Evolutionary conservation across 2,888 invertebrate species (phyloP).

Genomic region (Uloborus plumipes): DNA sequence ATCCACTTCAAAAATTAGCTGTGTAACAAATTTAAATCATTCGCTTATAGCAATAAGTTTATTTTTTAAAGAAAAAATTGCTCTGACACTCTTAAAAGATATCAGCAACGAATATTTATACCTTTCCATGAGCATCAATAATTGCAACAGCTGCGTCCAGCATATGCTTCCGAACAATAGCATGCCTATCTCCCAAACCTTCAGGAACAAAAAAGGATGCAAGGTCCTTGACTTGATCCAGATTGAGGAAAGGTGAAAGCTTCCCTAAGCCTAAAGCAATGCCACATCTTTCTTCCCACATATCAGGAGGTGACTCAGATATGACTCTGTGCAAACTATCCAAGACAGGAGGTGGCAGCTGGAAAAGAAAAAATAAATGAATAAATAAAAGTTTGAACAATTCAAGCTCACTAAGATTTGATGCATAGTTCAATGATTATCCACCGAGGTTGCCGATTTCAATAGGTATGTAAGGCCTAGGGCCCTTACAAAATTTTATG

Average conservation of each 20-base stretch:
- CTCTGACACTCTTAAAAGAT: too few species aligned
- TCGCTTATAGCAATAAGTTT: too few species aligned
- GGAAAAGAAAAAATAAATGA: slow-evolving; percentile 61
- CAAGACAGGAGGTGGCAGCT: slow-evolving; percentile 85
- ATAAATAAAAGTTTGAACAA: background rate
- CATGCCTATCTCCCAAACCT: slow-evolving; percentile 88
- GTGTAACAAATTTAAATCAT: too few species aligned
- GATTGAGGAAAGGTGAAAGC: slow-evolving; percentile 81
- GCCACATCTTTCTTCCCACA: slow-evolving; percentile 91
- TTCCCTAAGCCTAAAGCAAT: slow-evolving; percentile 86
- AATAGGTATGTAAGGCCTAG: background rate
- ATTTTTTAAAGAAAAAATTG: too few species aligned
- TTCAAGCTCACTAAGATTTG: background rate
- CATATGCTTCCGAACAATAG: slow-evolving; percentile 89
- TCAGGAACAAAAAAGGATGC: slow-evolving; percentile 86
- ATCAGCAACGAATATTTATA: slow-evolving; percentile 68
- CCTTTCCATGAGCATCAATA: slow-evolving; percentile 93
- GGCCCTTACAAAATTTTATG: background rate
- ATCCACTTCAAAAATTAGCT: too few species aligned
- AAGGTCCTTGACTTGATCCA: slow-evolving; percentile 79
- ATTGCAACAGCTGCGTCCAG: slow-evolving; percentile 91
- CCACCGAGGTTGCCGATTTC: background rate
- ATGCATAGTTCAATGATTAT: background rate
- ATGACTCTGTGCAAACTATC: slow-evolving; percentile 91
- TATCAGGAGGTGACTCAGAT: slow-evolving; percentile 83